These are phyloP conservation scores for Xiphophorus hellerii DNA, from an alignment of 2,113 vertebrate species.

Conservation along the genomic window DNA sequence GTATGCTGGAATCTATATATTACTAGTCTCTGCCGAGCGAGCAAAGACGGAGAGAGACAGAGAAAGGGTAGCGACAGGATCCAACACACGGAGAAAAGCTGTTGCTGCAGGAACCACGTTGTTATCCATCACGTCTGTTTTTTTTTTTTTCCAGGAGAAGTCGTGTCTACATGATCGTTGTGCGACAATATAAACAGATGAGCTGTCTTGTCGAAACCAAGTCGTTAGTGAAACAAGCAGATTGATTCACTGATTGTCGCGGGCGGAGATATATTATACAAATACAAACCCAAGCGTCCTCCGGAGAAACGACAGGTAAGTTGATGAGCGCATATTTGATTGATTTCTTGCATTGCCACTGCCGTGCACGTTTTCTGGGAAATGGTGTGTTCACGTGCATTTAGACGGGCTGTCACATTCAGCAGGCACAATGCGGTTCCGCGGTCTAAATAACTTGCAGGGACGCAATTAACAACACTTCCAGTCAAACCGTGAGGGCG, in stretches of 20 bases:
- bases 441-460: neutral
- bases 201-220: conserved; percentile 34
- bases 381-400: neutral
- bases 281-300: conserved; percentile 8
- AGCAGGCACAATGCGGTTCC: neutral
- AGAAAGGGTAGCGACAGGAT: conserved; percentile 12
- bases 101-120: conserved; percentile 48
- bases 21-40: conserved; percentile 9
- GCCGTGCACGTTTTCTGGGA: neutral
- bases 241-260: conserved; percentile 10
- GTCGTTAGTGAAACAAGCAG: conserved; percentile 36
- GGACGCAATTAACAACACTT: neutral
- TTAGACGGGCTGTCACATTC: neutral
- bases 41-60: conserved; percentile 15
- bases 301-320: conserved; percentile 62
- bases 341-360: neutral
- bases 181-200: conserved; percentile 49
- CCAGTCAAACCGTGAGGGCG: conserved; percentile 38
- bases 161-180: conserved; percentile 12
- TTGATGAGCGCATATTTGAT: conserved; percentile 22
- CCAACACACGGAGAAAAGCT: conserved; percentile 31
- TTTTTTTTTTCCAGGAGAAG: conserved; percentile 22
- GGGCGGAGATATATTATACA: conserved; percentile 28
- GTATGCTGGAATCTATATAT: neutral
- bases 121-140: conserved; percentile 31